Conservation (phyloP, 1,140 invertebrate genomes). For the Apis cerana region DNA sequence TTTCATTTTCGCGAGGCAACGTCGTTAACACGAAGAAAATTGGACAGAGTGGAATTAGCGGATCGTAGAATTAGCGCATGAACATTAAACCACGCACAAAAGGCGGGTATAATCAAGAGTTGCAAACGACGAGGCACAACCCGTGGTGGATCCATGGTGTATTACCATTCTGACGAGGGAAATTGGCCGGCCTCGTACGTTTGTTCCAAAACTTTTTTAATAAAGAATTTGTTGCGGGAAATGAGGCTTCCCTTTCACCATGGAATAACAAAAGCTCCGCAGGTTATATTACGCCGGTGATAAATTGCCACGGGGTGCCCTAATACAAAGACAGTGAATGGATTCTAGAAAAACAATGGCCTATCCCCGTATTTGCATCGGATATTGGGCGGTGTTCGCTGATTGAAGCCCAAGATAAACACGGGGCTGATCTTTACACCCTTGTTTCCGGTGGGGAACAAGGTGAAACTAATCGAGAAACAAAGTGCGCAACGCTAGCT, state of each 20-base stretch:
- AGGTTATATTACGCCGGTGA: slow-evolving; percentile 43
- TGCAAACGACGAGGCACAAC: neutral
- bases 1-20: neutral
- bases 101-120: slow-evolving; percentile 37
- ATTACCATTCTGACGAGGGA: slow-evolving; percentile 32
- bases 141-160: slow-evolving; percentile 38
- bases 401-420: slow-evolving; percentile 24
- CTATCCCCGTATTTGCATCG: slow-evolving; percentile 2
- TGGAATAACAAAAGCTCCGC: slow-evolving; percentile 36
- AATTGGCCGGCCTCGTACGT: slow-evolving; percentile 24
- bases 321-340: slow-evolving; percentile 28
- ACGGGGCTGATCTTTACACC: slow-evolving; percentile 1
- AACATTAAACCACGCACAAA: slow-evolving; percentile 33
- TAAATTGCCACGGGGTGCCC: slow-evolving; percentile 28
- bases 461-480: slow-evolving; percentile 7
- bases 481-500: neutral
- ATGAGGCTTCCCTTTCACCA: slow-evolving; percentile 39
- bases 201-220: slow-evolving; percentile 55
- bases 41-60: slow-evolving; percentile 16
- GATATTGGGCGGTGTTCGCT: slow-evolving; percentile 25
- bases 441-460: neutral
- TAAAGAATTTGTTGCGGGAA: slow-evolving; percentile 50
- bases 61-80: neutral
- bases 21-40: neutral
- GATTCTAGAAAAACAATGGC: slow-evolving; percentile 23